phyloP scores from a whole-genome alignment of 2,888 invertebrate genomes.

The Leucania comma region DNA sequence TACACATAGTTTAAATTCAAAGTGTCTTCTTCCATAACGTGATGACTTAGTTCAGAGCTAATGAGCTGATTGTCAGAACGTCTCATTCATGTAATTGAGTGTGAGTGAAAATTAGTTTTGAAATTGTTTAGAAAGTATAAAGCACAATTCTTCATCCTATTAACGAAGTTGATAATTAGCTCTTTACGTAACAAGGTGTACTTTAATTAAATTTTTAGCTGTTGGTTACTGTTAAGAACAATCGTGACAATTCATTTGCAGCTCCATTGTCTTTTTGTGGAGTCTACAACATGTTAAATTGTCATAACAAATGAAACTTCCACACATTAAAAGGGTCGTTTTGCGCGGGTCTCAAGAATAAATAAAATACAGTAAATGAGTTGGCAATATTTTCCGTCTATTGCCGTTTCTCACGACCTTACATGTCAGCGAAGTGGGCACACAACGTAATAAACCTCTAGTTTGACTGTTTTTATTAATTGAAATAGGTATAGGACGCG shows the following conservation, averaged over 20 bases:
- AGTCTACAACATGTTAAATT: slow-evolving; percentile 41
- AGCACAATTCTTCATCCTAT: slow-evolving; percentile 52
- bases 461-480: slow-evolving; percentile 27
- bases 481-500: slow-evolving; percentile 5
- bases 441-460: slow-evolving; percentile 42
- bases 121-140: slow-evolving; percentile 59
- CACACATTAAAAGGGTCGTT: slow-evolving; percentile 43
- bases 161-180: slow-evolving; percentile 58
- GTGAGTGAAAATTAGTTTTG: slow-evolving; percentile 59
- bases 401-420: slow-evolving; percentile 59
- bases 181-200: slow-evolving; percentile 57
- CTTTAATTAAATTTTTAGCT: slow-evolving; percentile 55
- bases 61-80: slow-evolving; percentile 42
- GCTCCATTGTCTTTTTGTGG: slow-evolving; percentile 42
- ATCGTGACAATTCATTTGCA: slow-evolving; percentile 46
- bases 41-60: slow-evolving; percentile 40
- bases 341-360: slow-evolving; percentile 39
- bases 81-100: slow-evolving; percentile 45
- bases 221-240: slow-evolving; percentile 50
- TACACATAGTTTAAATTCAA: slow-evolving; percentile 11
- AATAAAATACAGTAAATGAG: slow-evolving; percentile 32
- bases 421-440: slow-evolving; percentile 35
- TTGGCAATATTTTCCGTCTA: slow-evolving; percentile 33
- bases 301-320: slow-evolving; percentile 48
- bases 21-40: slow-evolving; percentile 3